phyloP scores from a whole-genome alignment of 2,797 vertebrate species.

The Coregonus sp. region DNA sequence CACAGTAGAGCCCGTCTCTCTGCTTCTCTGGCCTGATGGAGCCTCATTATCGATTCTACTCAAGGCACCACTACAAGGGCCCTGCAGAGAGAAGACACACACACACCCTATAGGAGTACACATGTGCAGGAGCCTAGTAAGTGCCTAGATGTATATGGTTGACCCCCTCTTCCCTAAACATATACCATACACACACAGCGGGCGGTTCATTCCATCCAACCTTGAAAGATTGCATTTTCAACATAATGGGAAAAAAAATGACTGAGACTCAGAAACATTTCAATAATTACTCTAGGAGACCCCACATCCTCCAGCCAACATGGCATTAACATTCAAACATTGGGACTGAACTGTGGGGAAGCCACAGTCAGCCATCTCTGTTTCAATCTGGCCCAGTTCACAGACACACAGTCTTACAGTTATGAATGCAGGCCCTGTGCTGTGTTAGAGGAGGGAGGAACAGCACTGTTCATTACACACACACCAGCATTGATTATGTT shows the following conservation, averaged over 20 bases:
- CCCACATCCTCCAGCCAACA: not conserved
- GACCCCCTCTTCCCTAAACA: not conserved
- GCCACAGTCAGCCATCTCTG: conserved; percentile 39
- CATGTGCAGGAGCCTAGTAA: not conserved
- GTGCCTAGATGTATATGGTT: not conserved
- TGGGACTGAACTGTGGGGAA: conserved; percentile 13
- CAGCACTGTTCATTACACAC: conserved; percentile 22
- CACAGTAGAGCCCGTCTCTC: conserved; percentile 29
- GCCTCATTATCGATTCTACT: conserved; percentile 46
- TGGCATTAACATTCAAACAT: not conserved
- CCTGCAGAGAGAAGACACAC: not conserved
- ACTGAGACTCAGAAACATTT: conserved; percentile 14
- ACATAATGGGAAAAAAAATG: conserved; percentile 26
- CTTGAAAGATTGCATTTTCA: conserved; percentile 11
- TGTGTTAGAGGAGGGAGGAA: conserved; percentile 35
- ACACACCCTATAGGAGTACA: not conserved
- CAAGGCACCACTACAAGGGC: conserved; percentile 29
- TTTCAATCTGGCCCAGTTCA: conserved; percentile 26
- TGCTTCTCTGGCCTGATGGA: conserved; percentile 24
- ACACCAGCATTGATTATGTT: conserved; percentile 14
- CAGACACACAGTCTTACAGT: not conserved
- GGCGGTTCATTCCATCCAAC: conserved; percentile 7
- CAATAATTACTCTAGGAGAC: conserved; percentile 21
- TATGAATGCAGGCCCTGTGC: conserved; percentile 51
- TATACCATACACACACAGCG: conserved; percentile 12